Base-by-base conservation (phyloP, 1,140 invertebrate genomes). In the Philopotamus ludificatus region DNA sequence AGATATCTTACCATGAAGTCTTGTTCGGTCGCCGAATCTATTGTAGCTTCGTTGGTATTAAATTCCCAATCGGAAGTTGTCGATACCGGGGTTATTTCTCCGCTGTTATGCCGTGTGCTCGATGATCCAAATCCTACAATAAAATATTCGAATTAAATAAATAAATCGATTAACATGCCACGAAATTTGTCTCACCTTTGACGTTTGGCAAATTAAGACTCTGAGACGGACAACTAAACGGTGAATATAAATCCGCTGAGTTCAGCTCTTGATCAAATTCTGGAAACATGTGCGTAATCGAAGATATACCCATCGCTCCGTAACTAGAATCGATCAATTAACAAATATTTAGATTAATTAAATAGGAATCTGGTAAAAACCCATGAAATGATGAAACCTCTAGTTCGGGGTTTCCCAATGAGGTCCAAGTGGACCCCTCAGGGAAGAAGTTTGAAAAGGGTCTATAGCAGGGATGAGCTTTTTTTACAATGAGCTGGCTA, bases 31-130 rank as follows among this genome's bases (percentile, higher is more conserved):
- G 80, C 77, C 21, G 82, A 83, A 63, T 81, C 82, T 66, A 79
- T 79, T 15, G 83, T 83, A 20, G 82, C 81, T 74, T 84, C 82
- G 70, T 81, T 82, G 64, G 81, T 82, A 71, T 83, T 81, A 72
- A 82, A 82, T 55, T 84, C 83, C 54, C 80, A 73, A 72, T 85
- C 83, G 0, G 83, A 84, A 41, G 78, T 74, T 26, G 77, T 73
- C n/a, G 84, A 86, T 60, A 84, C 81, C 60, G 84, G 84, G 50
- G 84, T 86, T 61, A 83, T 74, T 68, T 84, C 83, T 18, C 83
- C 84, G 74, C 83, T 85, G 73, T 80, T 83, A 77, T 74, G 53
- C 39, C 47, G 39, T 22, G 59, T 12, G 74, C 74, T 57, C 20
- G 41, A 25, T 51, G 61, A 22, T 54, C 62, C 50, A 41, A 21